Conservation (phyloP, 2,888 invertebrate genomes). For the Chloromyia formosa region DNA sequence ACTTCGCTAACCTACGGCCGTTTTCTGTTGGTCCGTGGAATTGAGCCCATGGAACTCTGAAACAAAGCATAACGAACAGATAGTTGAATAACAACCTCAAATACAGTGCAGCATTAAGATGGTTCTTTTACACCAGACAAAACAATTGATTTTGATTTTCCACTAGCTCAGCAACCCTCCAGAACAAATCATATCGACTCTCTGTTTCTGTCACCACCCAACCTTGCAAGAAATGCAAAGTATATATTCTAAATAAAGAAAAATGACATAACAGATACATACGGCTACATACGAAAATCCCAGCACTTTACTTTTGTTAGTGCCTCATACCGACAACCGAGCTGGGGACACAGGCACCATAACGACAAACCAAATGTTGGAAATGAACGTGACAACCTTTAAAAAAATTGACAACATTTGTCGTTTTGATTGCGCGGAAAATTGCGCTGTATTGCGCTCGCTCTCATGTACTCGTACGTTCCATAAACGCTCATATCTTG, state of each 20-base stretch:
- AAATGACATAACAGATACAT: not conserved
- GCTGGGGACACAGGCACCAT: not conserved
- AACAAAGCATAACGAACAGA: too few species aligned
- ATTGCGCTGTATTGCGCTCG: slow-evolving; percentile 49
- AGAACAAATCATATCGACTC: too few species aligned
- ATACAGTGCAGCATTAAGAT: too few species aligned
- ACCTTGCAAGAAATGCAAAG: slow-evolving; percentile 21
- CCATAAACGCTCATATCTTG: not conserved
- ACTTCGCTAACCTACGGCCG: too few species aligned
- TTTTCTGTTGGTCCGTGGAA: too few species aligned
- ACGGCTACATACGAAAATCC: not conserved
- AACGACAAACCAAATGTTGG: slow-evolving; percentile 49
- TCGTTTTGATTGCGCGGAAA: slow-evolving; percentile 55
- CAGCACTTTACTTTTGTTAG: slow-evolving; percentile 7
- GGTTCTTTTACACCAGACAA: too few species aligned
- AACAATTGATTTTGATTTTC: too few species aligned
- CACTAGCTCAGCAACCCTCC: too few species aligned
- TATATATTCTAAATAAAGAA: slow-evolving; percentile 9
- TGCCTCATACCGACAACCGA: not conserved
- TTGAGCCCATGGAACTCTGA: too few species aligned
- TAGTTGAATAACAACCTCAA: too few species aligned
- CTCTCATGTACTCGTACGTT: not conserved
- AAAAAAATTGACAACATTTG: slow-evolving; percentile 55
- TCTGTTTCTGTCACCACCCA: too few species aligned
- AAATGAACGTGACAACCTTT: slow-evolving; percentile 53